Percentiles rank a stretch among this genome's conserved stretches.
These are phyloP conservation scores for Aleiodes leptofemur DNA, from an alignment of 2,888 invertebrate species.

Conservation along the genomic window DNA sequence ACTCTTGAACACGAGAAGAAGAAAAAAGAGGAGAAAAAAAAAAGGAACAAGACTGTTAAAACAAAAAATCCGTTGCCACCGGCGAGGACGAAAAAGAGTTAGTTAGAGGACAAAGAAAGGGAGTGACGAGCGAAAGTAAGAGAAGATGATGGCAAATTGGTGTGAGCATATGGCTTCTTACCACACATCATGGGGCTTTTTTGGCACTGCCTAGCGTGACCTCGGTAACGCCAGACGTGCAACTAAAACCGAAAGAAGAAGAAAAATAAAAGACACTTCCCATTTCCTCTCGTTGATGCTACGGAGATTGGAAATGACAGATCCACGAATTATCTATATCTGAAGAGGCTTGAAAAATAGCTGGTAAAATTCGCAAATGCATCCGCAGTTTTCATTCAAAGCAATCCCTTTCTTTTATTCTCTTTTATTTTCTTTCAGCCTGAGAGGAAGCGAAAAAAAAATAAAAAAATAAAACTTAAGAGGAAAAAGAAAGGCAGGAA, in stretches of 20 bases:
- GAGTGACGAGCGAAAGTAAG: constrained; percentile 47
- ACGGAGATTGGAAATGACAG: neutral
- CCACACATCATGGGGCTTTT: constrained; percentile 20
- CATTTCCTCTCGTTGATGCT: constrained; percentile 5
- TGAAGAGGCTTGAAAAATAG: constrained; percentile 13
- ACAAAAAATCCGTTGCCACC: constrained; percentile 7
- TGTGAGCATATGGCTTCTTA: constrained; percentile 45
- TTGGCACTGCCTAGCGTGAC: constrained; percentile 42
- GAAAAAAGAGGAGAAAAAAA: neutral
- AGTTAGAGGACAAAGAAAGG: constrained; percentile 44
- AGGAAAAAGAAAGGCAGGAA: neutral
- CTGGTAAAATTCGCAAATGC: constrained; percentile 25
- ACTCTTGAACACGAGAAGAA: constrained; percentile 5
- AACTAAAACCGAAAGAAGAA: constrained; percentile 20
- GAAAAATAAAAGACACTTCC: neutral
- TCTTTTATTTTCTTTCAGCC: constrained; percentile 17
- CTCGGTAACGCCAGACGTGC: constrained; percentile 44
- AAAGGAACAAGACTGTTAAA: neutral
- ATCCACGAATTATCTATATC: constrained; percentile 1
- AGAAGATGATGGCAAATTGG: constrained; percentile 47
- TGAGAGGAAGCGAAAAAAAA: neutral
- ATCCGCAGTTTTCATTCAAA: constrained; percentile 30
- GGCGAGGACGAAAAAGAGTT: constrained; percentile 42
- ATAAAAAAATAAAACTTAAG: too few relatives aligned
- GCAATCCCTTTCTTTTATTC: constrained; percentile 13